A percentile compares a stretch with the other conserved stretches of the same genome.
phyloP scores from a whole-genome alignment of 30 jellyfish, hydroid and myxozoan genomes.

The Clytia hemisphaerica region DNA sequence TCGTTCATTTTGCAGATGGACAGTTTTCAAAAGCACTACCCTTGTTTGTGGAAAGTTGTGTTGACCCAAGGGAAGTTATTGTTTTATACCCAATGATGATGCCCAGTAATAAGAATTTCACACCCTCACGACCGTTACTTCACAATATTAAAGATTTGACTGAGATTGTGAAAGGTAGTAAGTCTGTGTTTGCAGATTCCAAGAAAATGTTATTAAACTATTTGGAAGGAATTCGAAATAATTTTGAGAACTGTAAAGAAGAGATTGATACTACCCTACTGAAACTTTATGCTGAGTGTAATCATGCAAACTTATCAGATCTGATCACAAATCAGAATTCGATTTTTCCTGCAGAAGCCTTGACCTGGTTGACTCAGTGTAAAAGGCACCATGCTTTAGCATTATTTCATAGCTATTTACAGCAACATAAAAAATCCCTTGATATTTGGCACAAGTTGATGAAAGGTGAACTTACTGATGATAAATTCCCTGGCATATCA shows the following conservation, averaged over 20 bases:
- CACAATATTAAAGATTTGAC: constrained; percentile 77
- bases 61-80: constrained; percentile 73
- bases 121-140: constrained; percentile 73
- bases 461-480: constrained; percentile 14
- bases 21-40: constrained; percentile 52
- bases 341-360: constrained; percentile 51
- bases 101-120: constrained; percentile 70
- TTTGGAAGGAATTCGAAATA: constrained; percentile 32
- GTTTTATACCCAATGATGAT: constrained; percentile 66
- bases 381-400: constrained; percentile 82
- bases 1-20: constrained; percentile 54
- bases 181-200: constrained; percentile 65
- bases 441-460: constrained; percentile 63
- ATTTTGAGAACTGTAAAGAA: not conserved
- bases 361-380: constrained; percentile 41
- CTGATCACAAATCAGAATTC: constrained; percentile 46
- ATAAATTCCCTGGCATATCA: constrained; percentile 8
- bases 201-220: constrained; percentile 61
- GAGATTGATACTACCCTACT: constrained; percentile 83
- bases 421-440: constrained; percentile 58
- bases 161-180: constrained; percentile 67
- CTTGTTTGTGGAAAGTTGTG: constrained; percentile 55
- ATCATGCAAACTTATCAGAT: constrained; percentile 46
- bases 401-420: constrained; percentile 28
- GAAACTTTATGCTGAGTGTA: constrained; percentile 78